Evolutionary conservation across 2,797 vertebrate species (phyloP), one percentile per base, ranked within the genome.

Genomic region (Lagocephalus sceleratus): DNA sequence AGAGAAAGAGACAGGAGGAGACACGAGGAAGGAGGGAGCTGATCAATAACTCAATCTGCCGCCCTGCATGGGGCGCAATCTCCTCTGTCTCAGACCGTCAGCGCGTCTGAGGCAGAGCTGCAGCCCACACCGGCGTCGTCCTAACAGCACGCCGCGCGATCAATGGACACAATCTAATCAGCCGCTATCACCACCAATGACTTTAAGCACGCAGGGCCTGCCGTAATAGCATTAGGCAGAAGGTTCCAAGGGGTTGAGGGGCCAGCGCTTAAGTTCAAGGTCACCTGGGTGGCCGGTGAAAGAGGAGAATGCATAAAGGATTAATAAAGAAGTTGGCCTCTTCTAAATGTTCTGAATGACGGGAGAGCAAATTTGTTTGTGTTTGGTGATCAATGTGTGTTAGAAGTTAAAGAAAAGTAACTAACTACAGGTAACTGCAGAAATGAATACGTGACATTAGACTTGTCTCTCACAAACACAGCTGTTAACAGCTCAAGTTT

Each of bases 151-250:
- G 66, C 74, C 22, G 53, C 15, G 16, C 81, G 73, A 88, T 89
- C 86, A 87, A 88, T 89, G 86, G 81, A 85, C 85, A 87, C 82
- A 88, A 87, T 88, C 85, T 87, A 89, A 89, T 88, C 84, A 87
- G 79, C 71, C 73, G 57, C 81, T 75, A 88, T 86, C 85, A 82
- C 84, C 79, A 81, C 71, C 78, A 75, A 81, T 83, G 85, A 88
- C 81, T 86, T 87, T 81, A 83, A 86, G 82, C 79, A 72, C 83
- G 78, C 78, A 74, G 71, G 81, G 42, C 76, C 55, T 49, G 1
- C 62, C 64, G 59, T 87, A 88, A 88, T 85, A 71, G 73, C 79
- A 86, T 87, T 83, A 87, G 70, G 76, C 71, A 73, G 73, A 57
- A 54, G 42, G 44, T 58, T 64, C 73, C 53, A 67, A 21, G 54